Evolutionary conservation across 2,797 vertebrate genomes (phyloP), one percentile per base, ranked within the genome.

Genomic region (Sciurus carolinensis): DNA sequence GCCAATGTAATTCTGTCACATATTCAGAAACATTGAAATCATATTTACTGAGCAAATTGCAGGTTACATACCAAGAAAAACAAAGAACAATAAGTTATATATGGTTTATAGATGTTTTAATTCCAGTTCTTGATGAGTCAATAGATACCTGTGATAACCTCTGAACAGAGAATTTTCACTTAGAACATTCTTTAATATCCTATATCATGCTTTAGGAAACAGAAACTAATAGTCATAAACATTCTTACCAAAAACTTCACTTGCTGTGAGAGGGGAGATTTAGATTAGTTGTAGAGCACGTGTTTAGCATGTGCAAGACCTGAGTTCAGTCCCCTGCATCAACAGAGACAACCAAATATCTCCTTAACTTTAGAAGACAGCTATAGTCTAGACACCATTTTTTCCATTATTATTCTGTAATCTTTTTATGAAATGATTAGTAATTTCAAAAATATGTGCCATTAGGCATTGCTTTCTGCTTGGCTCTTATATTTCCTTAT

Each of bases 361-460:
- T 20, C 11, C 2, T 66, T 66, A 42, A 72, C 5, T 57, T 72
- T 87, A 44, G 18, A 22, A 44, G 17, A 87, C 24, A 44, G 14
- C 39, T 73, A 13, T n/a, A 59, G 9, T 72, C 3, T 47, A 87
- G 69, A 44, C 66, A 39, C 24, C 18, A 64, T 28, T 14, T 26
- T 72, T 42, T 28, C 7, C 14, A 73, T 81, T 81, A 93, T 24
- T 36, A 67, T 3, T 20, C 52, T 85, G 0, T 57, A 47, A 13
- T 83, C 5, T 67, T 86, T 87, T 72, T 76, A n/a, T 86, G 33
- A 95, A 95, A 39, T 90, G 9, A 54, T 33, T 82, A 83, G 9
- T 62, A 59, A 20, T 84, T 79, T 1, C 39, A 42, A 14, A 88
- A 77, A 54, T 69, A 72, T 26, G 1, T 57, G 0, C 50, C 7